Evolutionary conservation across 2,797 vertebrate genomes (phyloP).

Genomic region (Hozukius guyotensis): DNA sequence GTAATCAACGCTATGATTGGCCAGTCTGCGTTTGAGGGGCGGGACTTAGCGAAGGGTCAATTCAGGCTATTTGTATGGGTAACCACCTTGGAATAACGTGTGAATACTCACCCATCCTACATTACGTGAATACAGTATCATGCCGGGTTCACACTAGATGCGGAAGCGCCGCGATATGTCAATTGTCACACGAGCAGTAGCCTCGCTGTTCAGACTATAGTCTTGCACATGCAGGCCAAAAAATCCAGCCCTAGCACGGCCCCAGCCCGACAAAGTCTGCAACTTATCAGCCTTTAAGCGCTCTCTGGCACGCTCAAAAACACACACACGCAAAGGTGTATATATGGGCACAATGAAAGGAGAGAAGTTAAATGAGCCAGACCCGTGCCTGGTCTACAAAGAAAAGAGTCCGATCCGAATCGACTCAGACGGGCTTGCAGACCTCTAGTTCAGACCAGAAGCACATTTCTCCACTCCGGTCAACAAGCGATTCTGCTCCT

Average conservation of each 20-base stretch:
- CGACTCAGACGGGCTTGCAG: neutral
- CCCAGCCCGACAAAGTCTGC: too few relatives aligned
- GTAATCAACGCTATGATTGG: too few relatives aligned
- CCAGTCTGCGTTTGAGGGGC: too few relatives aligned
- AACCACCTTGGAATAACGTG: neutral
- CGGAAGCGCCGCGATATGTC: too few relatives aligned
- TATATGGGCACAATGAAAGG: neutral
- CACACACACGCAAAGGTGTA: neutral
- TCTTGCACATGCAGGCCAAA: neutral
- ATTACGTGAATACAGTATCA: neutral
- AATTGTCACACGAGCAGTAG: too few relatives aligned
- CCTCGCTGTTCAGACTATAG: neutral
- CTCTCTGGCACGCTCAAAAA: neutral
- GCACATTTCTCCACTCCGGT: neutral
- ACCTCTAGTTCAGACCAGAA: neutral
- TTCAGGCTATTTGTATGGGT: neutral
- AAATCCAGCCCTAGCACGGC: too few relatives aligned
- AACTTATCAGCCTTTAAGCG: neutral
- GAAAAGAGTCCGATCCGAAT: neutral
- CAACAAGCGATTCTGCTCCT: neutral
- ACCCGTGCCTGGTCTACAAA: neutral
- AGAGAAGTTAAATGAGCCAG: neutral
- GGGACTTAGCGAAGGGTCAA: too few relatives aligned
- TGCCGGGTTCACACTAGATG: neutral
- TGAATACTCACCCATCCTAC: neutral